phyloP scores from a whole-genome alignment of 2,888 invertebrate genomes.

The Platycnemis pennipes region DNA sequence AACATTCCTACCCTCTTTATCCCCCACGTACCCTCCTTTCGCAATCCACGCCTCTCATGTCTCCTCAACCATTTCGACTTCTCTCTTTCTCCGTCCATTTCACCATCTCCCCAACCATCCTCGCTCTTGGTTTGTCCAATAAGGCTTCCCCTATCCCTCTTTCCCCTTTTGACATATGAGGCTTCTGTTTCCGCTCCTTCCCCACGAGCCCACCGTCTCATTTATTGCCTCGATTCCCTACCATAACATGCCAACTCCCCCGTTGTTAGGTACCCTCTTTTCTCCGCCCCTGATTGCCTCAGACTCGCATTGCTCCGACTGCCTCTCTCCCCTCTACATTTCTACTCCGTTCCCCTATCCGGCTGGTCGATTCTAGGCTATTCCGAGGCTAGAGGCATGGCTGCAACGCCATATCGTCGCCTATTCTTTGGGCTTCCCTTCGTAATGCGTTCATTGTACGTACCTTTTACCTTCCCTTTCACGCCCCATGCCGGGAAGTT shows the following conservation, averaged over 20 bases:
- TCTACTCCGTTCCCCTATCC: not conserved
- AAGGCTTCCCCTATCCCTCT: not conserved
- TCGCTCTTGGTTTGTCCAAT: not conserved
- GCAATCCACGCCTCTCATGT: not conserved
- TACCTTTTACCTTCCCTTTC: not conserved
- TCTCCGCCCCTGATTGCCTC: not conserved
- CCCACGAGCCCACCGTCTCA: not conserved
- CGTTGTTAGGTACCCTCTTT: not conserved
- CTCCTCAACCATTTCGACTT: not conserved
- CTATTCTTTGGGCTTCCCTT: not conserved
- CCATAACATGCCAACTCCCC: not conserved
- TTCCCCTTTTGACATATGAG: not conserved
- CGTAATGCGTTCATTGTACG: not conserved
- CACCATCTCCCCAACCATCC: not conserved
- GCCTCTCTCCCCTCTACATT: not conserved
- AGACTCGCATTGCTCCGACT: not conserved
- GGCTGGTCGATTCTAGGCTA: not conserved
- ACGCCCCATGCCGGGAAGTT: not conserved
- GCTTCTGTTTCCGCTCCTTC: not conserved
- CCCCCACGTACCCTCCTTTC: not conserved
- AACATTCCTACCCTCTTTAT: not conserved
- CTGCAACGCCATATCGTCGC: not conserved
- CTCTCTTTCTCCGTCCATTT: not conserved
- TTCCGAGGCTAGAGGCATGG: not conserved
- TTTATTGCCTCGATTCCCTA: constrained; percentile 4